These are phyloP conservation scores for Vireo griseus DNA, from an alignment of 2,797 vertebrate genomes.

Conservation along the genomic window DNA sequence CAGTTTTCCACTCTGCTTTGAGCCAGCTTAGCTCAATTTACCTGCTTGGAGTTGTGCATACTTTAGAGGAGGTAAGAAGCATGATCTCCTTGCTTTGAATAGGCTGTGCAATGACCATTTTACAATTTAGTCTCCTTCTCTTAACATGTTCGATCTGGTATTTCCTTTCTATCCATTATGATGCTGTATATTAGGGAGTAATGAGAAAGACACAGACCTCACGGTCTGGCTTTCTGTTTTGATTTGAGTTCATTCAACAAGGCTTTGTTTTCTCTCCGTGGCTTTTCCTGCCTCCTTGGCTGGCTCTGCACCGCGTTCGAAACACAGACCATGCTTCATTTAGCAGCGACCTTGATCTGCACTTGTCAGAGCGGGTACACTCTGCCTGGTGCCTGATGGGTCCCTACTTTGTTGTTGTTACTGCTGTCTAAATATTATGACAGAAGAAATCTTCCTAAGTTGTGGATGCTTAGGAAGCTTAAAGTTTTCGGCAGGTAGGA, in stretches of 20 bases:
- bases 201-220: neutral
- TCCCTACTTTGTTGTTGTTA: neutral
- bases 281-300: neutral
- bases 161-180: neutral
- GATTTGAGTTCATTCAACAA: neutral
- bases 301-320: rapidly evolving
- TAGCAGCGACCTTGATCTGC: neutral
- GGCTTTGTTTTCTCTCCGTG: neutral
- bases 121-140: neutral
- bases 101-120: neutral
- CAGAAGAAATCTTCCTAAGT: neutral
- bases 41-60: neutral
- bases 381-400: neutral
- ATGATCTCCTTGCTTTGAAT: neutral
- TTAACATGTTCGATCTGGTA: neutral
- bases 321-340: neutral
- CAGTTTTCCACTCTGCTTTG: neutral
- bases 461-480: neutral
- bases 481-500: neutral
- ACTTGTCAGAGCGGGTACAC: neutral
- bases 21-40: neutral
- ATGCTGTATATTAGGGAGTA: neutral
- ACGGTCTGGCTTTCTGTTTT: neutral
- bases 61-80: neutral
- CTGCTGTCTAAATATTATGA: neutral